Conservation (phyloP, 2,888 invertebrate genomes). For the Drosophila kanekoi region DNA sequence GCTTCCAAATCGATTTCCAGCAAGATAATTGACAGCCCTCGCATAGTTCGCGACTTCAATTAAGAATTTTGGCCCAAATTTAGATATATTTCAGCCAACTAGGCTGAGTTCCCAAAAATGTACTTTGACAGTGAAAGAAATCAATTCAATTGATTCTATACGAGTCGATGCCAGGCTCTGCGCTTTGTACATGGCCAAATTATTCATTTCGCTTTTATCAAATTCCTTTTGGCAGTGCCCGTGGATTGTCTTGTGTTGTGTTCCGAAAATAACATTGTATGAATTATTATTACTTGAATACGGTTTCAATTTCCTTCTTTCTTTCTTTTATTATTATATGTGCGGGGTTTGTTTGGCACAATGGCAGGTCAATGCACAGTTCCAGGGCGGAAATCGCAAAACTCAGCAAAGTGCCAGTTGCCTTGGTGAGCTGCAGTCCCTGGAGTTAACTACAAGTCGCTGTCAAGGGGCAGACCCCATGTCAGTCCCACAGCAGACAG, state of each 20-base stretch:
- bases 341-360: conserved; percentile 2
- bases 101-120: conserved; percentile 3
- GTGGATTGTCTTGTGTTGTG: conserved; percentile 26
- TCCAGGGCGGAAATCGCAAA: conserved; percentile 37
- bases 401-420: conserved; percentile 49
- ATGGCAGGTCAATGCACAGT: conserved; percentile 45
- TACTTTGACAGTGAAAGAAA: conserved; percentile 6
- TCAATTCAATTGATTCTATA: conserved; percentile 24
- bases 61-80: conserved; percentile 16
- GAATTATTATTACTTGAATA: conserved; percentile 63
- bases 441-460: conserved; percentile 42
- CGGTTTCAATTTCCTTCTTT: conserved; percentile 64
- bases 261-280: conserved; percentile 41
- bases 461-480: conserved; percentile 5
- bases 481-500: conserved; percentile 37
- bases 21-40: conserved; percentile 15
- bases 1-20: no score
- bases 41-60: conserved; percentile 13
- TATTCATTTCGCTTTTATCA: conserved; percentile 51
- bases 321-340: not conserved
- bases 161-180: not conserved
- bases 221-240: conserved; percentile 48
- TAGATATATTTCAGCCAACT: not conserved
- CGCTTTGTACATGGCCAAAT: conserved; percentile 19
- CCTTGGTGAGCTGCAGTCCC: conserved; percentile 28